Evolutionary conservation across 2,888 invertebrate species (phyloP).

Genomic region (Phyto melanocephala): DNA sequence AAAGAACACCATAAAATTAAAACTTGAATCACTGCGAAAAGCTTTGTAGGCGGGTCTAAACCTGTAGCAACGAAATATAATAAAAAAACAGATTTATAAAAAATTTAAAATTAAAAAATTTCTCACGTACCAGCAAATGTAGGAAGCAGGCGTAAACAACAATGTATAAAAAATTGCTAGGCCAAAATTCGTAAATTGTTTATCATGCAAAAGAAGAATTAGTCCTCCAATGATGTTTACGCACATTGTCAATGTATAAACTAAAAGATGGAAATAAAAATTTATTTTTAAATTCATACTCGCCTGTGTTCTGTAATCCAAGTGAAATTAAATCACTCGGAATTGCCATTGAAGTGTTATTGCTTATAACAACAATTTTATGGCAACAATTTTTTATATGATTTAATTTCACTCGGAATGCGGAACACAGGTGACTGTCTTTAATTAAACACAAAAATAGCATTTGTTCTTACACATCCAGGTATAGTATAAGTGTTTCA

Average conservation of each 20-base stretch:
- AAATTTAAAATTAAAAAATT: not conserved
- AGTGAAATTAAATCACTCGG: too few relatives aligned
- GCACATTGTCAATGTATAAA: slow-evolving; percentile 91
- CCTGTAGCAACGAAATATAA: slow-evolving; percentile 69
- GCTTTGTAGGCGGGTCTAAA: slow-evolving; percentile 99
- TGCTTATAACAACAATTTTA: too few relatives aligned
- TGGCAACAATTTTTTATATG: too few relatives aligned
- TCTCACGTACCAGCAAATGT: slow-evolving; percentile 90
- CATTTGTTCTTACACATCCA: slow-evolving; percentile 94
- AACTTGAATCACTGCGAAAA: slow-evolving; percentile 98
- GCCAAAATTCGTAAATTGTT: slow-evolving; percentile 87
- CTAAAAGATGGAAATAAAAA: slow-evolving; percentile 79
- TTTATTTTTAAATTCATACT: too few relatives aligned
- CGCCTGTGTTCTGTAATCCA: too few relatives aligned
- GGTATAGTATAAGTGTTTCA: slow-evolving; percentile 94
- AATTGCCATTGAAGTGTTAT: too few relatives aligned
- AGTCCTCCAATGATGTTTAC: slow-evolving; percentile 93
- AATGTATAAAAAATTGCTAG: slow-evolving; percentile 92
- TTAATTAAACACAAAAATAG: slow-evolving; percentile 13
- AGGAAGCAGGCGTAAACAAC: slow-evolving; percentile 97
- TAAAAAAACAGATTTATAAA: not conserved
- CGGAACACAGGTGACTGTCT: too few relatives aligned
- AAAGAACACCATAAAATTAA: slow-evolving; percentile 99
- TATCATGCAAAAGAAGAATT: slow-evolving; percentile 84
- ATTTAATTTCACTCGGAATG: too few relatives aligned